These are phyloP conservation scores for Agrotis exclamationis DNA, from an alignment of 2,888 invertebrate genomes.

Conservation along the genomic window DNA sequence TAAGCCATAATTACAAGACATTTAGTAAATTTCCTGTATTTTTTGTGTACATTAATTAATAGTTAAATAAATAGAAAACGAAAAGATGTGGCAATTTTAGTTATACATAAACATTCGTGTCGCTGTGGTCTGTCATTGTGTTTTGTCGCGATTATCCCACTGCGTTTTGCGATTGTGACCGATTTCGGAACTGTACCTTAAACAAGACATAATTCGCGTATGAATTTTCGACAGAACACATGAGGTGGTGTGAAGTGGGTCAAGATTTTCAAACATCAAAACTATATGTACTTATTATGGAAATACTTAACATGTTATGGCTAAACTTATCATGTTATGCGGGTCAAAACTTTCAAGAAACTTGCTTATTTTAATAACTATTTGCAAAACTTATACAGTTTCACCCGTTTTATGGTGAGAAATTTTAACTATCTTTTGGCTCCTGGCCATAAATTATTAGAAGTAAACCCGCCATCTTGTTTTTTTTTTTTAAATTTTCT, in stretches of 20 bases:
- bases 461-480: not conserved
- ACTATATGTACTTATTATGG: not conserved
- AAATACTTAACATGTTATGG: conserved; percentile 6
- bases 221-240: not conserved
- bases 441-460: not conserved
- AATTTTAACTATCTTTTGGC: not conserved
- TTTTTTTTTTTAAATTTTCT: not conserved
- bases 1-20: too few species aligned
- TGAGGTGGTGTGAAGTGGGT: not conserved
- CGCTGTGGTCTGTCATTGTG: too few species aligned
- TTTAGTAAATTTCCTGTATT: too few species aligned
- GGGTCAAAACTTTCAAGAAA: not conserved
- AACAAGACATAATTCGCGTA: not conserved
- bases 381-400: too few species aligned
- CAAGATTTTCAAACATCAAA: conserved; percentile 7
- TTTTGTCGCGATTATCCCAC: too few species aligned
- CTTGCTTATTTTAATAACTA: conserved; percentile 6
- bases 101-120: too few species aligned
- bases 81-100: too few species aligned
- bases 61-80: too few species aligned
- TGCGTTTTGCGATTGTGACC: too few species aligned
- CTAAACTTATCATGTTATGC: not conserved
- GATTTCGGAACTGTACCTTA: too few species aligned
- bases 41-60: too few species aligned
- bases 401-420: too few species aligned